phyloP scores from a whole-genome alignment of 1,140 invertebrate genomes.

The Nomia melanderi region DNA sequence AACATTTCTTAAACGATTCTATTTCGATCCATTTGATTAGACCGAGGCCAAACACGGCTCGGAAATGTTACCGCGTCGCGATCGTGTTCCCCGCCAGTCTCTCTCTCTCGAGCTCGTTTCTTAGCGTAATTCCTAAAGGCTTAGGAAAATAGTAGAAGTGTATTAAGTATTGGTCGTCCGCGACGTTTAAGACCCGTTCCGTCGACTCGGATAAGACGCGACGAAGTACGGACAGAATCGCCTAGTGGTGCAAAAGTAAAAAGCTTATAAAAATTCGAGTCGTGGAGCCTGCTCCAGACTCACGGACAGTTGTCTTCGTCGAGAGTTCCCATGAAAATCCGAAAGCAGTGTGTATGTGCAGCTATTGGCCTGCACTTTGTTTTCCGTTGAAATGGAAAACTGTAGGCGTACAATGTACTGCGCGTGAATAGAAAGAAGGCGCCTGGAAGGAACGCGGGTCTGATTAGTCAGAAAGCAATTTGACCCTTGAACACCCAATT shows the following conservation, averaged over 20 bases:
- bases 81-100: background rate
- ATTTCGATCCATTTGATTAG: no score
- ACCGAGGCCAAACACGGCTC: background rate
- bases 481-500: no score
- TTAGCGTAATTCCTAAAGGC: conserved; percentile 1
- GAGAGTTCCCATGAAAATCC: no score
- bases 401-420: no score
- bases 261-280: conserved; percentile 50
- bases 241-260: conserved; percentile 52
- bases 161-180: conserved; percentile 11
- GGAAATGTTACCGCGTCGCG: background rate
- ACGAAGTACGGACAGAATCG: conserved; percentile 37
- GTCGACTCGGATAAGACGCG: conserved; percentile 7
- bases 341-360: no score
- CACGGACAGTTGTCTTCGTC: no score
- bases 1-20: no score
- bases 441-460: no score
- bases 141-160: conserved; percentile 13
- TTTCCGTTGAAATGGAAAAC: no score
- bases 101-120: background rate
- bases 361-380: no score
- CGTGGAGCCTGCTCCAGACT: background rate
- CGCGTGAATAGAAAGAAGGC: no score
- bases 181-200: background rate
- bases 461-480: no score